Conservation (phyloP, 2,797 vertebrate genomes). For the Leucoraja ocellata region DNA sequence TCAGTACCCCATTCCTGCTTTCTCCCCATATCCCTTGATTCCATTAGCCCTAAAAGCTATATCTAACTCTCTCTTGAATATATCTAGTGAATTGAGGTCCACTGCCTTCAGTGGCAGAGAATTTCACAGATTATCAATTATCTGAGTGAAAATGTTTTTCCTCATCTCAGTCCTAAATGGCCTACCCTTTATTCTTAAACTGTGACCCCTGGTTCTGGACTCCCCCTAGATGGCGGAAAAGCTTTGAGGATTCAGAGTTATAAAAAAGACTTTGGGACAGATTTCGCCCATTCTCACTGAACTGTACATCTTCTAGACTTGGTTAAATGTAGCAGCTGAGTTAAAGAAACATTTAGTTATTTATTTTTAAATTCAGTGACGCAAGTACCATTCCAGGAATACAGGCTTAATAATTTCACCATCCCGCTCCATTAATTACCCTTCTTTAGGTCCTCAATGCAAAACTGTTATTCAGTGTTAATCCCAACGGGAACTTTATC, state of each 20-base stretch:
- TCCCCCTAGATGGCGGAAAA: no score
- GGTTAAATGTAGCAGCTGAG: background rate
- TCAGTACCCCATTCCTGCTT: no score
- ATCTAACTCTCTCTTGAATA: no score
- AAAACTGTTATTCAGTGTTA: background rate
- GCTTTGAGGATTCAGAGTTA: background rate
- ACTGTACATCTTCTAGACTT: background rate
- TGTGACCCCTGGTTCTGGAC: no score
- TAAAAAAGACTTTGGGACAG: background rate
- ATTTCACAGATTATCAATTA: no score
- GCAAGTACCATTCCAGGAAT: background rate
- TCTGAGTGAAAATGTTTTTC: no score
- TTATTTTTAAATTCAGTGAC: background rate
- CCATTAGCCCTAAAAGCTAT: no score
- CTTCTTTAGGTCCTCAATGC: conserved; percentile 1
- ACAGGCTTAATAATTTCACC: background rate
- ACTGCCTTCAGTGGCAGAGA: no score
- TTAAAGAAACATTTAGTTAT: background rate
- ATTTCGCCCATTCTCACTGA: background rate
- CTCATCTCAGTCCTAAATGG: no score
- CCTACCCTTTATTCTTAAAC: no score
- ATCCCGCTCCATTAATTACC: background rate
- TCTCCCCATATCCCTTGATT: no score
- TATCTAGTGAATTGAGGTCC: no score
- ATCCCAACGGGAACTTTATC: conserved; percentile 8